Evolutionary conservation across 2,888 invertebrate species (phyloP).

Genomic region (Blastobasis lacticolella): DNA sequence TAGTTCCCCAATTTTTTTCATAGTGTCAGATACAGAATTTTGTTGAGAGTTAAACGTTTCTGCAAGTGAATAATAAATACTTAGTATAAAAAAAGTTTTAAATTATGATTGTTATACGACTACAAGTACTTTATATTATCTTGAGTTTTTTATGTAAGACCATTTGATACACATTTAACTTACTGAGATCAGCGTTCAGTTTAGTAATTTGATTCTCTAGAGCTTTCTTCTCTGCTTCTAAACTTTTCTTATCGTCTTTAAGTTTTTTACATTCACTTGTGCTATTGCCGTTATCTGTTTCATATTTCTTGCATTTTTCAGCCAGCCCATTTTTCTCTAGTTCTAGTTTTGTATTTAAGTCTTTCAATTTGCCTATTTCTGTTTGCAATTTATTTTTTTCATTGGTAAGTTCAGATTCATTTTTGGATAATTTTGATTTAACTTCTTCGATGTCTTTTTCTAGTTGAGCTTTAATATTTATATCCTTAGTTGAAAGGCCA

Average conservation of each 20-base stretch:
- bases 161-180: slow-evolving; percentile 23
- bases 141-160: background rate
- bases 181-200: slow-evolving; percentile 76
- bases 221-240: slow-evolving; percentile 76
- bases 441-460: slow-evolving; percentile 72
- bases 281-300: slow-evolving; percentile 55
- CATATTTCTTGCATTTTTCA: slow-evolving; percentile 44
- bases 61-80: slow-evolving; percentile 24
- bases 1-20: slow-evolving; percentile 77
- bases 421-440: slow-evolving; percentile 62
- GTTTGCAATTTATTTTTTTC: slow-evolving; percentile 67
- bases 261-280: slow-evolving; percentile 66
- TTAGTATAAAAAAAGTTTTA: too few species aligned
- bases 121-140: background rate
- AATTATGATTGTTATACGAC: too few species aligned
- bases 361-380: slow-evolving; percentile 69
- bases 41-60: slow-evolving; percentile 72
- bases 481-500: slow-evolving; percentile 66
- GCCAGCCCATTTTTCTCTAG: slow-evolving; percentile 52
- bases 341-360: slow-evolving; percentile 61
- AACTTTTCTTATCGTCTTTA: slow-evolving; percentile 77
- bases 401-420: slow-evolving; percentile 66
- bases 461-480: slow-evolving; percentile 57
- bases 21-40: slow-evolving; percentile 68
- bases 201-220: slow-evolving; percentile 75